Conservation (phyloP, 2,113 vertebrate species). For the Actinemys pallida region DNA sequence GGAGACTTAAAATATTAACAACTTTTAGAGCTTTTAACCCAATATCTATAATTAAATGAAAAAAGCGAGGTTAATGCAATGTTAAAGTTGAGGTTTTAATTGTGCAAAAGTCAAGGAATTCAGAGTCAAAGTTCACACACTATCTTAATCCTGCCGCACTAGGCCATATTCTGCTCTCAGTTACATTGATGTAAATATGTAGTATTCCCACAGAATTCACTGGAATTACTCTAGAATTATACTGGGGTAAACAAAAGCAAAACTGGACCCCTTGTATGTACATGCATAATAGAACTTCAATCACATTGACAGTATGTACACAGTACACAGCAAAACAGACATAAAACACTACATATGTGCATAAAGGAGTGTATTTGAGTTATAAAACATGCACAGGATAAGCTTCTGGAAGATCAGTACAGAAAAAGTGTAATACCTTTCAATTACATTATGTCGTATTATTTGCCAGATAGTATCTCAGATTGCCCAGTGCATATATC, state of each 20-base stretch:
- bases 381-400: not conserved
- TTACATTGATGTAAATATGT: not conserved
- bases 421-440: slow-evolving; percentile 2
- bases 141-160: not conserved
- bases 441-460: not conserved
- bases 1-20: slow-evolving; percentile 84
- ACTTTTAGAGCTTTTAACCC: slow-evolving; percentile 77
- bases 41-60: slow-evolving; percentile 81
- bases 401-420: not conserved
- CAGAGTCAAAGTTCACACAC: slow-evolving; percentile 61
- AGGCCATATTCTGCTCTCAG: slow-evolving; percentile 6
- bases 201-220: not conserved
- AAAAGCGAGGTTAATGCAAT: slow-evolving; percentile 73
- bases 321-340: not conserved
- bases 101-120: slow-evolving; percentile 67
- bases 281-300: not conserved
- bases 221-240: not conserved
- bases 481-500: not conserved
- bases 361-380: not conserved
- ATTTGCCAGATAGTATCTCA: slow-evolving; percentile 38
- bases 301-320: not conserved
- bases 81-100: slow-evolving; percentile 73
- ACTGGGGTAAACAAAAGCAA: not conserved
- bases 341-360: not conserved
- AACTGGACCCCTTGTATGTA: not conserved